phyloP scores from a whole-genome alignment of 2,888 invertebrate genomes.

The Cyaniris semiargus region DNA sequence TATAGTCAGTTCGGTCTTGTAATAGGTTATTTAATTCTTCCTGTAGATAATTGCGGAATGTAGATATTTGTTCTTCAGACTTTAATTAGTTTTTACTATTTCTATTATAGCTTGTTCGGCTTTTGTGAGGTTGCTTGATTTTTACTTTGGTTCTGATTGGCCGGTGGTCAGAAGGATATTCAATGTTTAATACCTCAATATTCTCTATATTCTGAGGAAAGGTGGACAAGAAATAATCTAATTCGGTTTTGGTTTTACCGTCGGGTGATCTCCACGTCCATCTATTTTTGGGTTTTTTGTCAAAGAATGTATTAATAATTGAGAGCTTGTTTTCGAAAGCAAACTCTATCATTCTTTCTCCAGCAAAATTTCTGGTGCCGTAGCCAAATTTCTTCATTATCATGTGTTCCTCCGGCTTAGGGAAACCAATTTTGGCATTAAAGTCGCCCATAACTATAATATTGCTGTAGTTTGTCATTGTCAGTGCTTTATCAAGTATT shows the following conservation, averaged over 20 bases:
- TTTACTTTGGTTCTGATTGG: slow-evolving; percentile 11
- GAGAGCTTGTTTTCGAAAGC: slow-evolving; percentile 7
- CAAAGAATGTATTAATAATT: slow-evolving; percentile 26
- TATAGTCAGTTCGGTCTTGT: no score
- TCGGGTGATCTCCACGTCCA: slow-evolving; percentile 29
- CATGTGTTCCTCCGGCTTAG: neutral
- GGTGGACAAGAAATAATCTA: slow-evolving; percentile 14
- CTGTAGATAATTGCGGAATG: no score
- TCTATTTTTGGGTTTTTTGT: neutral
- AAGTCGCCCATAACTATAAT: neutral
- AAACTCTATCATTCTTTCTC: slow-evolving; percentile 2
- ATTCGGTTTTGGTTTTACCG: slow-evolving; percentile 20
- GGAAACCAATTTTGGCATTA: neutral
- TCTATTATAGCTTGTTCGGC: no score
- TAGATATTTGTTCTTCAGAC: no score
- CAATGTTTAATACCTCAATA: slow-evolving; percentile 22
- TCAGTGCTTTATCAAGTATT: neutral
- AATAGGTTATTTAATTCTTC: no score
- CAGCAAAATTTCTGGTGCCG: slow-evolving; percentile 14
- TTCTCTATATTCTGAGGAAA: slow-evolving; percentile 16
- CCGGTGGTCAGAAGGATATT: slow-evolving; percentile 29
- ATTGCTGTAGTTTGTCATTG: neutral
- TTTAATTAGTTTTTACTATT: no score
- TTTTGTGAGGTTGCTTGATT: no score
- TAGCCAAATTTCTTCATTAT: slow-evolving; percentile 11